These are phyloP conservation scores for Petrocephalus zakoni DNA, from an alignment of 2,113 vertebrate genomes.

Conservation along the genomic window DNA sequence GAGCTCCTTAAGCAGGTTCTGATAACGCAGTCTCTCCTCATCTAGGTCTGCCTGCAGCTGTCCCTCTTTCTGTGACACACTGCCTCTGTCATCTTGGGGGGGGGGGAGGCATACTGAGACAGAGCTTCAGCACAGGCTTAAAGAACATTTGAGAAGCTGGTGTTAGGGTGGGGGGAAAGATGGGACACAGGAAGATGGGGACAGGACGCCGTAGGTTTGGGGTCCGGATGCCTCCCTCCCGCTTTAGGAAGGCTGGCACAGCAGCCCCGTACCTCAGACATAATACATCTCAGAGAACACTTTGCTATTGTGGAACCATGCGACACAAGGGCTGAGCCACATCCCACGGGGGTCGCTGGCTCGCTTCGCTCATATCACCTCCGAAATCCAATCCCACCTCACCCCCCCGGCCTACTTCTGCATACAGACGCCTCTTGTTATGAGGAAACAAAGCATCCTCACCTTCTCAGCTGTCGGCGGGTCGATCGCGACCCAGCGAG, in stretches of 20 bases:
- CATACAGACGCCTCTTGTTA: conserved; percentile 39
- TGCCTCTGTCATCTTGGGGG: conserved; percentile 38
- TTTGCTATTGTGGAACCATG: neutral
- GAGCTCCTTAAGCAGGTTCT: conserved; percentile 88
- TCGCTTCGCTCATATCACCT: conserved; percentile 24
- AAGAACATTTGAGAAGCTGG: neutral
- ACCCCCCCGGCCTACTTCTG: conserved; percentile 29
- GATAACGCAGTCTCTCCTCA: conserved; percentile 78
- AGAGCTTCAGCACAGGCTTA: neutral
- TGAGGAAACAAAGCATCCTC: conserved; percentile 25
- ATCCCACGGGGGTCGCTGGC: neutral
- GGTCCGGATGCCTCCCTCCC: neutral
- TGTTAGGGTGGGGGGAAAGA: neutral
- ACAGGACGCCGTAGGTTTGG: neutral
- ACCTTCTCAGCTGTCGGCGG: neutral
- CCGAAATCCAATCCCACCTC: conserved; percentile 32
- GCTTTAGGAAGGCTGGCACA: neutral
- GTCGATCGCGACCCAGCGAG: neutral
- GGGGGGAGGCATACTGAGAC: neutral
- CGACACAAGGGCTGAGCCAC: neutral
- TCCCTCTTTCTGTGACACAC: conserved; percentile 51
- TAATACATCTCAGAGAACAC: neutral
- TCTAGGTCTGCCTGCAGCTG: conserved; percentile 75
- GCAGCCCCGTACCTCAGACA: neutral
- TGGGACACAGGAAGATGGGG: neutral